Base-by-base conservation (phyloP, 1,140 invertebrate genomes). In the Drosophila nannoptera region DNA sequence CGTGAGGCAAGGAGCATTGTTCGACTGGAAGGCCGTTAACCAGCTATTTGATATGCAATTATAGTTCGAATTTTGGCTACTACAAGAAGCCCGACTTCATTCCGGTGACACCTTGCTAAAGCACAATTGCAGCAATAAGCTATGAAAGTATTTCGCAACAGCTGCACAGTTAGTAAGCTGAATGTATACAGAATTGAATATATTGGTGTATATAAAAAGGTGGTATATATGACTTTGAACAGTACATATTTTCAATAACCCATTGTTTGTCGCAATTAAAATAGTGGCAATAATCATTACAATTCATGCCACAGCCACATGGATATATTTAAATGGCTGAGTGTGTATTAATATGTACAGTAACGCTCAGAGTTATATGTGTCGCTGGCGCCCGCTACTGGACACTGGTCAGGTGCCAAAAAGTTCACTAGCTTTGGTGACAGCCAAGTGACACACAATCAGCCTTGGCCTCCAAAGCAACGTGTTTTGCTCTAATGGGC, bases 1-100 rank as follows among this genome's bases (percentile, higher is more conserved):
- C 70, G 59, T 69, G 70, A 46, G 35, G 11, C 48, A 42, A 59
- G 53, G 49, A 60, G 53, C 53, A 73, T 45, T 62, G 69, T 33
- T 33, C 52, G 33, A 52, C 38, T 33, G 7, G 64, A 72, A 68
- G 69, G 69, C 58, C 56, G 62, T 38, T 29, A 14, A 49, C 14
- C 12, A 38, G 16, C 36, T 69, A 68, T 68, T 72, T 72, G 58
- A 68, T 62, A 72, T 72, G 65, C 65, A 59, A 72, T 69, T 68
- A 60, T 45, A 52, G 58, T 62, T 40, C 64, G 63, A 49, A 67
- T 61, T 61, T 59, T 11, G 40, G 7, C 68, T 45, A 40, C 22
- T 58, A 53, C 14, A 64, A 22, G 35, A 63, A 43, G 64, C 68
- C 52, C 69, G 64, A 22, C 22, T 22, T 3, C 55, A 67, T 52